A percentile compares a stretch with the other conserved stretches of the same genome.
phyloP scores from a whole-genome alignment of 2,888 invertebrate genomes.

The Apodemia hepburni region DNA sequence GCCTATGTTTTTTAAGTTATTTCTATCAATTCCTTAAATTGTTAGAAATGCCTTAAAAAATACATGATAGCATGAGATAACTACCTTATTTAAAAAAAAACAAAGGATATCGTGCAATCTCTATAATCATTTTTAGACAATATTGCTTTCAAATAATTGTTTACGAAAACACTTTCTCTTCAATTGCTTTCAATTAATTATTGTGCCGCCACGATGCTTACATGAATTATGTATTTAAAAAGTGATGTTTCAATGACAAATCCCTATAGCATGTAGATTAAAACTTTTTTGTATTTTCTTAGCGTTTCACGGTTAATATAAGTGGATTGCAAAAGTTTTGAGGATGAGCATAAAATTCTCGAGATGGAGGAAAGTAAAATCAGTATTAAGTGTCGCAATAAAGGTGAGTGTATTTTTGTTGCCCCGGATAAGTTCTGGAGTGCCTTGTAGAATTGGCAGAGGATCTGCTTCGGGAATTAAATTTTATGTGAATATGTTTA shows the following conservation, averaged over 20 bases:
- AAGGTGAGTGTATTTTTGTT: constrained; percentile 63
- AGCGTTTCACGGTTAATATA: constrained; percentile 76
- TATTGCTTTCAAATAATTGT: no score
- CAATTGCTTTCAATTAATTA: background rate
- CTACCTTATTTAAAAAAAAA: no score
- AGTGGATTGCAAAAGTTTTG: constrained; percentile 78
- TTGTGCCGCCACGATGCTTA: constrained; percentile 41
- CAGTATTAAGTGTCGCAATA: constrained; percentile 70
- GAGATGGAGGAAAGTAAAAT: constrained; percentile 61
- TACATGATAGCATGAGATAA: no score
- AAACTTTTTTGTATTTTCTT: constrained; percentile 77
- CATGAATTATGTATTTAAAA: constrained; percentile 72
- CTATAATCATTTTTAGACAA: no score
- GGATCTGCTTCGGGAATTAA: constrained; percentile 14
- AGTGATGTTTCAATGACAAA: constrained; percentile 71
- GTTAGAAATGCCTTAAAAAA: no score
- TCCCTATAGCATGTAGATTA: constrained; percentile 73
- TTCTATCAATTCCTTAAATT: no score
- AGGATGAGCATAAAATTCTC: constrained; percentile 76
- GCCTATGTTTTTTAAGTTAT: no score
- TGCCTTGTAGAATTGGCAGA: constrained; percentile 26
- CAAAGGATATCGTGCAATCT: background rate
- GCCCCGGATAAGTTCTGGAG: constrained; percentile 51
- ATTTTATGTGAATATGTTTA: constrained; percentile 5
- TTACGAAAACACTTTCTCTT: no score